Evolutionary conservation across 2,113 vertebrate species (phyloP), one percentile per base, ranked within the genome.

Genomic region (Callithrix jacchus): DNA sequence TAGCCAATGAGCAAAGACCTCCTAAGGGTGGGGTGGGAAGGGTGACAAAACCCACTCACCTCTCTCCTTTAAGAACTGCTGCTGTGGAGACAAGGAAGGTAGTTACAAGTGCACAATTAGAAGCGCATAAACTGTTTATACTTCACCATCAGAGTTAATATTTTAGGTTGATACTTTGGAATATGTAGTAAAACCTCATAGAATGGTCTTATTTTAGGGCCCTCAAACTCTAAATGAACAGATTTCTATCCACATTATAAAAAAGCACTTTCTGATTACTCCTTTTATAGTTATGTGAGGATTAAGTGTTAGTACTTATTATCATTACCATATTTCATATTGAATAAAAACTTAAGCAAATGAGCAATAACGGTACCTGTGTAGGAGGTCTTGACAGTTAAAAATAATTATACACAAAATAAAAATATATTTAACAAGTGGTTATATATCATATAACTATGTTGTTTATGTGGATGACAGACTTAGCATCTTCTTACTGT

Each of bases 291-390:
- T 77, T 32, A 52, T 5, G 4, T 32, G 37, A 77, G 37, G 54
- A 68, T 32, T 61, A 88, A 35, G 56, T 68, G 2, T 74, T 40
- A 73, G 27, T 81, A 66, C 54, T 87, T 91, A 93, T 23, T 82
- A 89, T 21, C 76, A 89, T 61, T 66, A 90, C 11, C 30, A 68
- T 40, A 80, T 91, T 91, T 77, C 47, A 68, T 61, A 35, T 5
- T 81, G 58, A 87, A 88, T 70, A 94, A 81, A 94, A 87, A 81
- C 18, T 47, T 80, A 6, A 80, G 25, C 68, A 95, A 82, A 89
- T n/a, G 14, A 70, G n/a, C 21, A 93, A 30, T 23, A 54, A 56
- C 37, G 68, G 37, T 30, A 32, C 47, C 35, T 64, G 30, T 35
- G 6, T 68, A 84, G 49, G 76, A 45, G 64, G 20, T 49, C 58